Evolutionary conservation across 2,113 vertebrate genomes (phyloP).

Genomic region (Albula goreensis): DNA sequence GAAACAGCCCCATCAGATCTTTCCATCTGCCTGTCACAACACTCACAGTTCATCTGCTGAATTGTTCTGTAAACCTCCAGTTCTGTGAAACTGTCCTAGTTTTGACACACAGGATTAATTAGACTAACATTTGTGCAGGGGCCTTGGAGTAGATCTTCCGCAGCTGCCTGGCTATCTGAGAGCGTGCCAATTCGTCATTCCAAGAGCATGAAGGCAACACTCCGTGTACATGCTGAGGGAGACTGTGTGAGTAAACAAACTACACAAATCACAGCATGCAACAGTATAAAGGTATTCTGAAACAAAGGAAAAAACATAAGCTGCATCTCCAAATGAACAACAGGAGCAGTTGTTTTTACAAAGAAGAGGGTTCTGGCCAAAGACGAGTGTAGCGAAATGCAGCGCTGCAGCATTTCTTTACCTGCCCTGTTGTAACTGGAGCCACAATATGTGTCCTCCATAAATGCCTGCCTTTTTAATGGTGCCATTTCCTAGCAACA

Average conservation of each 20-base stretch:
- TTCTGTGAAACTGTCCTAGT: neutral
- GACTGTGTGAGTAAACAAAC: neutral
- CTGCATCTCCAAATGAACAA: neutral
- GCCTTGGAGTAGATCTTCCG: neutral
- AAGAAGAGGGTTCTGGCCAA: neutral
- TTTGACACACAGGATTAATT: neutral
- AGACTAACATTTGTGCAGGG: neutral
- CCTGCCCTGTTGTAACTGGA: neutral
- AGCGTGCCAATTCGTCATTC: neutral
- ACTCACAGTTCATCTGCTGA: neutral
- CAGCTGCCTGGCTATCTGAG: neutral
- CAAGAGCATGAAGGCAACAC: neutral
- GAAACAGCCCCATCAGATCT: neutral
- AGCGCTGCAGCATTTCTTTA: neutral
- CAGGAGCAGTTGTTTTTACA: neutral
- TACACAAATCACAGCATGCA: neutral
- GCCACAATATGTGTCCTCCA: neutral
- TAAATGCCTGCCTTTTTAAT: neutral
- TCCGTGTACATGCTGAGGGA: neutral
- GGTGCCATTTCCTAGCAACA: conserved; percentile 2
- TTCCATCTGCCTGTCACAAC: neutral
- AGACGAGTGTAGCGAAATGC: neutral
- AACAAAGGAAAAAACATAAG: neutral
- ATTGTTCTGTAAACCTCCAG: neutral
- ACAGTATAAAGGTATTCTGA: neutral